Conservation (phyloP, 2,797 vertebrate species). For the Smutsia temminckii region DNA sequence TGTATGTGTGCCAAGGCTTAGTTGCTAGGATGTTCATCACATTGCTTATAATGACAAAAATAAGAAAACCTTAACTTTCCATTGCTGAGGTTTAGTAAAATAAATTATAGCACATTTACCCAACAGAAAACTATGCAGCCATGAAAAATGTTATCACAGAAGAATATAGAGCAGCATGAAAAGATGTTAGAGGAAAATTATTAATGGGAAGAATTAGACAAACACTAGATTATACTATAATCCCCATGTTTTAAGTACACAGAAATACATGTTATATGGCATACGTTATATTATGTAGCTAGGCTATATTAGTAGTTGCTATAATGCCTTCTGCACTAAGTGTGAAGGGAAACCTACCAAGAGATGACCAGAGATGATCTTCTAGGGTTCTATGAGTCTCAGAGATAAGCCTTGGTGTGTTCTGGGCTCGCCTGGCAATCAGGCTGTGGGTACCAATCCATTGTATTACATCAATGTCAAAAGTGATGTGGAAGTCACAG, state of each 20-base stretch:
- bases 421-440: not conserved
- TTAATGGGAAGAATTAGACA: not conserved
- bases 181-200: not conserved
- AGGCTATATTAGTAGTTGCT: not conserved
- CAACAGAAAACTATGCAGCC: not conserved
- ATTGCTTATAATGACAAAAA: not conserved
- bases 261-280: not conserved
- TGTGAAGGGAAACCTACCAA: not conserved
- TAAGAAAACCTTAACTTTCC: not conserved
- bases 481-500: no score
- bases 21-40: not conserved
- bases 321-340: not conserved
- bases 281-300: not conserved
- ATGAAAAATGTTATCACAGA: not conserved
- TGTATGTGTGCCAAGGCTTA: not conserved
- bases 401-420: not conserved
- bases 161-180: not conserved
- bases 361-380: not conserved
- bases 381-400: not conserved
- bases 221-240: not conserved
- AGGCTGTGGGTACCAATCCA: not conserved
- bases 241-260: not conserved
- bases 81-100: not conserved
- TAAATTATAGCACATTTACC: not conserved
- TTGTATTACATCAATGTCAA: not conserved